Percentiles rank a stretch among this genome's conserved stretches.
Conservation (phyloP, 2,113 vertebrate species). For the Carlito syrichta region DNA sequence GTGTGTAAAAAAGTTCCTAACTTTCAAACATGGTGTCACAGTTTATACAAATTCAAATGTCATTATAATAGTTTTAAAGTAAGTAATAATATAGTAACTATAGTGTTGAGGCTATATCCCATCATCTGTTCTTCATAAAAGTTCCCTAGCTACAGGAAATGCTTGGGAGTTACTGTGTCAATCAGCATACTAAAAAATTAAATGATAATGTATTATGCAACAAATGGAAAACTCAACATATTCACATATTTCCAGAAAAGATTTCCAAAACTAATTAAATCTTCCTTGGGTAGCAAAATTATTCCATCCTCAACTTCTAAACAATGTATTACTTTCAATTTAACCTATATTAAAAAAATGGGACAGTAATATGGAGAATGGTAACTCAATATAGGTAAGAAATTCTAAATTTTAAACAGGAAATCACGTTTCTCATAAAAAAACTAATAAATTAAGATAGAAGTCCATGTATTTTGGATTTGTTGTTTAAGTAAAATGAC, state of each 20-base stretch:
- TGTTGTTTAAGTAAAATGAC: background rate
- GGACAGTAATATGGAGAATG: background rate
- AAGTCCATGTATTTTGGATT: background rate
- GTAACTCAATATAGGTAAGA: background rate
- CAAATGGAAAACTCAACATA: background rate
- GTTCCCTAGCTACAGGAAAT: constrained; percentile 22
- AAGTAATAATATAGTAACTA: background rate
- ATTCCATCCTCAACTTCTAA: background rate
- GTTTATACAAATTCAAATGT: constrained; percentile 12
- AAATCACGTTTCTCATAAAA: background rate
- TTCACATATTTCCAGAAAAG: background rate
- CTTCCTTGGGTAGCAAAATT: constrained; percentile 32
- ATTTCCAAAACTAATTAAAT: constrained; percentile 51
- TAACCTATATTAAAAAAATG: background rate
- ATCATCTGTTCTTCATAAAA: constrained; percentile 49
- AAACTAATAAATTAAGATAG: constrained; percentile 3
- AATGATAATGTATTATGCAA: constrained; percentile 40
- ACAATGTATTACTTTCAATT: background rate
- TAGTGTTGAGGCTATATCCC: background rate
- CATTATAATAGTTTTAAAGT: background rate
- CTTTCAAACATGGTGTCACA: background rate
- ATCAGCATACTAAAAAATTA: constrained; percentile 40
- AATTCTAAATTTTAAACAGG: background rate
- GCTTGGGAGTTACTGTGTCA: constrained; percentile 22
- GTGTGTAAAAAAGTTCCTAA: background rate